These are phyloP conservation scores for Cheilosia vernalis DNA, from an alignment of 2,888 invertebrate species.

Conservation along the genomic window DNA sequence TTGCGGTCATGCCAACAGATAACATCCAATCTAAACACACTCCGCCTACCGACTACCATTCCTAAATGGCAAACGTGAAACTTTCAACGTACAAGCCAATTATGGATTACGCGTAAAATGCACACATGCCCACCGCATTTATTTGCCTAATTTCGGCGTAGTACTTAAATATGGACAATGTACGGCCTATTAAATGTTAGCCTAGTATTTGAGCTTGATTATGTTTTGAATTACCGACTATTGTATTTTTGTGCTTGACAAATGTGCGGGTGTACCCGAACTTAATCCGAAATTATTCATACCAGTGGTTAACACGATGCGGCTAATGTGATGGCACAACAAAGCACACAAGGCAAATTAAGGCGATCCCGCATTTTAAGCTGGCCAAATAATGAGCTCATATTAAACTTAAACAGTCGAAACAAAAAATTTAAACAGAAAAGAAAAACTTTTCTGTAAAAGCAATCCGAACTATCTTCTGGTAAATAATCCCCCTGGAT, in stretches of 20 bases:
- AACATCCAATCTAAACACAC: not conserved
- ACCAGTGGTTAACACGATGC: not conserved
- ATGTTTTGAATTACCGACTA: not conserved
- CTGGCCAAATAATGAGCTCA: not conserved
- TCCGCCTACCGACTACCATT: not conserved
- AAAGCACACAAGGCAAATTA: not conserved
- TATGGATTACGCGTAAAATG: not conserved
- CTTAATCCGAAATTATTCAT: constrained; percentile 6
- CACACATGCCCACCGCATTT: not conserved
- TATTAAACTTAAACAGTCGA: not conserved
- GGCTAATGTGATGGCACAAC: not conserved
- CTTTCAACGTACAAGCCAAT: not conserved
- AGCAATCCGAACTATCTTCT: not conserved
- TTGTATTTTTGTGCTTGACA: not conserved
- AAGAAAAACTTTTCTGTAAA: not conserved
- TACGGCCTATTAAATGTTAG: not conserved
- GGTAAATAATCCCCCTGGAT: not conserved
- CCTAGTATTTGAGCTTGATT: not conserved
- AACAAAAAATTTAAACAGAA: not conserved
- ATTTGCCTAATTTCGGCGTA: constrained; percentile 9
- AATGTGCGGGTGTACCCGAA: not conserved
- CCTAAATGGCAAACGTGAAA: not conserved
- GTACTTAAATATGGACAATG: not conserved
- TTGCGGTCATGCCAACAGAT: not conserved
- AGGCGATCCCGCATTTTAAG: not conserved